Evolutionary conservation across 1,140 invertebrate species (phyloP).

Genomic region (Drosophila tristis): DNA sequence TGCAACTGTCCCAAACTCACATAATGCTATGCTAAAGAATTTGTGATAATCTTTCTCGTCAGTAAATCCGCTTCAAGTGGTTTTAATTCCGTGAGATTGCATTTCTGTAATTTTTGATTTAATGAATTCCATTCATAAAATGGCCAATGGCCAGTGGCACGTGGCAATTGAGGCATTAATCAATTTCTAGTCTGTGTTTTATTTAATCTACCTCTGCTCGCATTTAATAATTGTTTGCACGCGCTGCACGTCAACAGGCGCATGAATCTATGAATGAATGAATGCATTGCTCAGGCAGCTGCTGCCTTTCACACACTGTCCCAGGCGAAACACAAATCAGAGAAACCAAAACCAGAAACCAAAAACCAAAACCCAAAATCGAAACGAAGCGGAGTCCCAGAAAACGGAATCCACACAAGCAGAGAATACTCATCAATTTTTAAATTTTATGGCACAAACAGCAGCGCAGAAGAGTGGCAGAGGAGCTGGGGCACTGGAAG

Average conservation of each 20-base stretch:
- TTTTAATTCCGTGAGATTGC: no score
- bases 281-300: constrained; percentile 31
- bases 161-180: no score
- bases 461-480: constrained; percentile 18
- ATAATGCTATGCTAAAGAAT: no score
- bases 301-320: constrained; percentile 33
- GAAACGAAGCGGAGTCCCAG: constrained; percentile 10
- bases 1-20: no score
- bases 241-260: constrained; percentile 34
- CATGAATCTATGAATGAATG: constrained; percentile 24
- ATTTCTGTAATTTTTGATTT: no score
- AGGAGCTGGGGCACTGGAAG: not conserved
- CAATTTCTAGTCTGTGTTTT: no score
- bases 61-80: no score
- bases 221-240: constrained; percentile 42
- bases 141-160: no score
- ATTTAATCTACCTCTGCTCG: not conserved
- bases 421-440: constrained; percentile 64
- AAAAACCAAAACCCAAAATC: constrained; percentile 43
- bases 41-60: no score
- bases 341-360: constrained; percentile 39
- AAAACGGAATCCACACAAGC: constrained; percentile 30
- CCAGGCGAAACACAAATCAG: constrained; percentile 17
- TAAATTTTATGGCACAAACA: constrained; percentile 66
- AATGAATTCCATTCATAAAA: no score